phyloP scores from a whole-genome alignment of 2,113 vertebrate species.

The Melanerpes formicivorus region DNA sequence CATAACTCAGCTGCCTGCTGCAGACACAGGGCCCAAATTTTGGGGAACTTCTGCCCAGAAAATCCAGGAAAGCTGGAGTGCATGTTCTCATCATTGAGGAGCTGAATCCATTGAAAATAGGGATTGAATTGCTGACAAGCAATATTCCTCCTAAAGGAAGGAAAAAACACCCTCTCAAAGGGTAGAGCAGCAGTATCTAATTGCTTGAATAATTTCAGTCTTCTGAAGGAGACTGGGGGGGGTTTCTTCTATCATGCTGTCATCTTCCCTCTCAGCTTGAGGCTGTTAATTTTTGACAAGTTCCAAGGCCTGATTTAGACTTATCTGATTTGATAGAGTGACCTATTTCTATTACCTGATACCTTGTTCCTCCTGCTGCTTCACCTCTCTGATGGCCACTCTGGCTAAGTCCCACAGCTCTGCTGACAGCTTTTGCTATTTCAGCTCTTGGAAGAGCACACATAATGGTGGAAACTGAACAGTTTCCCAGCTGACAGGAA shows the following conservation, averaged over 20 bases:
- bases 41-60: neutral
- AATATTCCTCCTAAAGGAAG: neutral
- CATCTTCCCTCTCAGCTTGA: constrained; percentile 5
- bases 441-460: neutral
- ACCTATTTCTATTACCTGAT: constrained; percentile 26
- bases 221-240: neutral
- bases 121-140: neutral
- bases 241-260: neutral
- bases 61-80: neutral
- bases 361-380: neutral
- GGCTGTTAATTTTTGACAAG: constrained; percentile 30
- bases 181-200: neutral
- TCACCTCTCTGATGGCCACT: neutral
- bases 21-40: neutral
- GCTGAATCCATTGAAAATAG: neutral
- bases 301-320: constrained; percentile 20
- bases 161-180: neutral
- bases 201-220: neutral
- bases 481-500: neutral
- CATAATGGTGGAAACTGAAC: neutral
- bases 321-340: constrained; percentile 19
- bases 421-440: constrained; percentile 8
- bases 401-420: neutral
- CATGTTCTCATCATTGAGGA: neutral
- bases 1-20: neutral